Evolutionary conservation across 1,140 invertebrate genomes (phyloP).

Genomic region (Lerema accius): DNA sequence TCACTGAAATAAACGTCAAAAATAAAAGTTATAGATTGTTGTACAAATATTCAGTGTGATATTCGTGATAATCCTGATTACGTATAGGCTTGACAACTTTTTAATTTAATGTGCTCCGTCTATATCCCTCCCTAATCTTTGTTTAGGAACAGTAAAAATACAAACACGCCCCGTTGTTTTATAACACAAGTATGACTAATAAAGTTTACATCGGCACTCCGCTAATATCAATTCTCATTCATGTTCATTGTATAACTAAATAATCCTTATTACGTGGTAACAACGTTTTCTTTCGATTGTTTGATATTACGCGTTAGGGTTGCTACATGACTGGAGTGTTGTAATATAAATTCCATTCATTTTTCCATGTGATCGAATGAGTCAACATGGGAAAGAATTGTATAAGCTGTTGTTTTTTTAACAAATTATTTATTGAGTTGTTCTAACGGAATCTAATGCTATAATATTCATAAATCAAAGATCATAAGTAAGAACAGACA

Average conservation of each 20-base stretch:
- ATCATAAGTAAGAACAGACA: too few relatives aligned
- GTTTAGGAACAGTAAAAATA: conserved; percentile 50
- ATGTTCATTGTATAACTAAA: conserved; percentile 35
- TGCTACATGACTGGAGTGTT: background rate
- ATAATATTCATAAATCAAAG: too few relatives aligned
- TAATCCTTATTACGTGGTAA: conserved; percentile 40
- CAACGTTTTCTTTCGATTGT: conserved; percentile 43
- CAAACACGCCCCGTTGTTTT: conserved; percentile 57
- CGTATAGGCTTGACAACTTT: background rate
- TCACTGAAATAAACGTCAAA: background rate
- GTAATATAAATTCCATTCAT: conserved; percentile 10
- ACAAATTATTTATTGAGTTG: too few relatives aligned
- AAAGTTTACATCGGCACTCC: conserved; percentile 56
- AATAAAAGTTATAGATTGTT: background rate
- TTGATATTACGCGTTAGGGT: conserved; percentile 6
- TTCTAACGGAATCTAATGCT: too few relatives aligned
- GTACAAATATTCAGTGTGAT: too few relatives aligned
- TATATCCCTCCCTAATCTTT: background rate
- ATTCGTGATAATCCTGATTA: too few relatives aligned
- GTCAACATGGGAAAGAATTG: background rate
- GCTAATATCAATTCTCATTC: conserved; percentile 45
- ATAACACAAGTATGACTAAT: conserved; percentile 66
- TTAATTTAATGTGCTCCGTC: background rate
- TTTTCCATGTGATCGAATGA: background rate
- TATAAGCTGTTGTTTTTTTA: too few relatives aligned